Evolutionary conservation across 2,113 vertebrate species (phyloP).

Genomic region (Leptobrachium leishanense): DNA sequence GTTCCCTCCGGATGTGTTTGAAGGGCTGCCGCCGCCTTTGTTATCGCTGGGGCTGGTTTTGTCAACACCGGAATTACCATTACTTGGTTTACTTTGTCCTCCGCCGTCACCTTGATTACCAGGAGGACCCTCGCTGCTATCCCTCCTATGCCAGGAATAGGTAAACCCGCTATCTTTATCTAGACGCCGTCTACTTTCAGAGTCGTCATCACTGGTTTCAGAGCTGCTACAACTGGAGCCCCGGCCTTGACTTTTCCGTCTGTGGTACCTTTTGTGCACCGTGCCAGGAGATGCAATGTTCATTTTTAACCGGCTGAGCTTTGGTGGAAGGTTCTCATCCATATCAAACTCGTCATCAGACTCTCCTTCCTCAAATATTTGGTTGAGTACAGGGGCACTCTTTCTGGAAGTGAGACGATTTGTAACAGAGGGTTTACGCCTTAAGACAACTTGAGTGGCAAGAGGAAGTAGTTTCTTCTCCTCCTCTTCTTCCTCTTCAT

Average conservation of each 20-base stretch:
- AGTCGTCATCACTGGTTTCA: constrained; percentile 94
- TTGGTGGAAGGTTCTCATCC: constrained; percentile 92
- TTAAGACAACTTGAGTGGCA: constrained; percentile 84
- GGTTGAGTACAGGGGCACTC: constrained; percentile 93
- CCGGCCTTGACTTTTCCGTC: constrained; percentile 90
- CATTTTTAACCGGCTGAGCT: constrained; percentile 93
- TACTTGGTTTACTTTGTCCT: constrained; percentile 77
- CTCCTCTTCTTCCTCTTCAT: constrained; percentile 94
- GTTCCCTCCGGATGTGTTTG: constrained; percentile 68
- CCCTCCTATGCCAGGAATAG: constrained; percentile 87
- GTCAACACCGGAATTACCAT: constrained; percentile 69
- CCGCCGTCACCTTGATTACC: constrained; percentile 83
- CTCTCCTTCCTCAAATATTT: constrained; percentile 95
- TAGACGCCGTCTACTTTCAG: constrained; percentile 86
- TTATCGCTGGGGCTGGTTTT: constrained; percentile 72
- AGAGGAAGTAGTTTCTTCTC: constrained; percentile 82
- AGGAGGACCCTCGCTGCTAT: constrained; percentile 90
- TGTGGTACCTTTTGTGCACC: constrained; percentile 87
- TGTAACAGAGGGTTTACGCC: constrained; percentile 91
- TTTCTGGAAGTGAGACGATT: constrained; percentile 92
- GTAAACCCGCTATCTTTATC: constrained; percentile 88
- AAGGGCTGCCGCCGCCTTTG: constrained; percentile 74
- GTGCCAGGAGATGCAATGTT: constrained; percentile 88
- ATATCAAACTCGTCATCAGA: constrained; percentile 93
- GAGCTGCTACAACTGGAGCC: constrained; percentile 96